Evolutionary conservation across 2,797 vertebrate genomes (phyloP).

Genomic region (Argentina silus): DNA sequence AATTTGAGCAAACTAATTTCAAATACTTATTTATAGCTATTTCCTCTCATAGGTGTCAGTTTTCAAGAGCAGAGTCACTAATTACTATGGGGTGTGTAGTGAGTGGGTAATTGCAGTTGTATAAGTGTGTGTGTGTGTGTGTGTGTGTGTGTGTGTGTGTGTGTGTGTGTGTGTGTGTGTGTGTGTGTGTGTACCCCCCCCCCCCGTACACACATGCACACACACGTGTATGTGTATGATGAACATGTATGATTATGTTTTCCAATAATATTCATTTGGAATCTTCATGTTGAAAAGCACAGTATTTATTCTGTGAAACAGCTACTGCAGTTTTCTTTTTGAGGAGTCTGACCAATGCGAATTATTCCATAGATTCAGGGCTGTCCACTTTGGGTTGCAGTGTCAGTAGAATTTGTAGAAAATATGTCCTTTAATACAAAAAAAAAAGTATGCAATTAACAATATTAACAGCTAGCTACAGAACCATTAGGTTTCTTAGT

Average conservation of each 20-base stretch:
- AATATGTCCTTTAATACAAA: too few relatives aligned
- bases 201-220: too few relatives aligned
- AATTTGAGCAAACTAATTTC: constrained; percentile 61
- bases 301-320: too few relatives aligned
- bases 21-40: constrained; percentile 56
- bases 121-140: constrained; percentile 25
- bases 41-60: constrained; percentile 54
- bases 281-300: too few relatives aligned
- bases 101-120: constrained; percentile 19
- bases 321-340: not conserved
- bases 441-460: too few relatives aligned
- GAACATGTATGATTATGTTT: not conserved
- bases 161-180: constrained; percentile 16
- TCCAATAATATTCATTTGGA: not conserved
- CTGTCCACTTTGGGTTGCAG: too few relatives aligned
- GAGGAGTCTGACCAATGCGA: not conserved
- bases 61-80: constrained; percentile 50
- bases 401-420: too few relatives aligned
- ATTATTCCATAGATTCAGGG: not conserved
- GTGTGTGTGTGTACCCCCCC: too few relatives aligned
- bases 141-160: constrained; percentile 9
- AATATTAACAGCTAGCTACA: too few relatives aligned
- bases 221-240: constrained; percentile 5
- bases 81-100: constrained; percentile 47
- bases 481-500: too few relatives aligned